Evolutionary conservation across 2,888 invertebrate genomes (phyloP).

Genomic region (Drosophila picticornis): DNA sequence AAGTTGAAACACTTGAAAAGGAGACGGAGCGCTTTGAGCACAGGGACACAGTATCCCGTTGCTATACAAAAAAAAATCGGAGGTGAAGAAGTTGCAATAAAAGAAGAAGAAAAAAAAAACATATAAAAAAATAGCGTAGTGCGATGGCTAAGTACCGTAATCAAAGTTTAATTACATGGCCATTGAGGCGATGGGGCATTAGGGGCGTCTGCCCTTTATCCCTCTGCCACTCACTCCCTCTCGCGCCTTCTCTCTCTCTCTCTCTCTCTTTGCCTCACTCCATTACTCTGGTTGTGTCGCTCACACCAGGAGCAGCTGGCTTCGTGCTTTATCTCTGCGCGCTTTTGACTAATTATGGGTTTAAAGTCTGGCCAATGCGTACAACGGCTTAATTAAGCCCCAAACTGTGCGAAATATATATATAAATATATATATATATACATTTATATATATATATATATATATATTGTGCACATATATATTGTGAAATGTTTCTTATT

Average conservation of each 20-base stretch:
- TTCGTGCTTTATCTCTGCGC: conserved; percentile 71
- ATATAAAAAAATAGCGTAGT: conserved; percentile 52
- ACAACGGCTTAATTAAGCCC: conserved; percentile 72
- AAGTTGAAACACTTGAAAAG: conserved; percentile 46
- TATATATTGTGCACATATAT: conserved; percentile 5
- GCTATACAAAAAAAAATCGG: conserved; percentile 18
- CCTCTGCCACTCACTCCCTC: background rate
- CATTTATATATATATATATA: background rate
- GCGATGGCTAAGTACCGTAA: conserved; percentile 76
- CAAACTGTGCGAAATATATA: conserved; percentile 30
- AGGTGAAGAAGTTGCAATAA: conserved; percentile 52
- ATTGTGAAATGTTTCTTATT: background rate
- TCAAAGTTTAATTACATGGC: conserved; percentile 78
- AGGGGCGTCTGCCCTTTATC: conserved; percentile 24
- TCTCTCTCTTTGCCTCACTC: background rate
- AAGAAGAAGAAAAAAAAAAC: conserved; percentile 1
- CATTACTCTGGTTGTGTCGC: background rate
- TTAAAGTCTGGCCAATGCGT: conserved; percentile 51
- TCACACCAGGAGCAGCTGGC: conserved; percentile 7
- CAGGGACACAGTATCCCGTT: conserved; percentile 25
- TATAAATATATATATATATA: conserved; percentile 2
- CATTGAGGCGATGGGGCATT: conserved; percentile 66
- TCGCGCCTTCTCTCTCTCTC: background rate
- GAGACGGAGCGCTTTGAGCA: conserved; percentile 12
- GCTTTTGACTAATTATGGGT: conserved; percentile 74